phyloP scores from a whole-genome alignment of 1,140 invertebrate species.

The Spodoptera litura region DNA sequence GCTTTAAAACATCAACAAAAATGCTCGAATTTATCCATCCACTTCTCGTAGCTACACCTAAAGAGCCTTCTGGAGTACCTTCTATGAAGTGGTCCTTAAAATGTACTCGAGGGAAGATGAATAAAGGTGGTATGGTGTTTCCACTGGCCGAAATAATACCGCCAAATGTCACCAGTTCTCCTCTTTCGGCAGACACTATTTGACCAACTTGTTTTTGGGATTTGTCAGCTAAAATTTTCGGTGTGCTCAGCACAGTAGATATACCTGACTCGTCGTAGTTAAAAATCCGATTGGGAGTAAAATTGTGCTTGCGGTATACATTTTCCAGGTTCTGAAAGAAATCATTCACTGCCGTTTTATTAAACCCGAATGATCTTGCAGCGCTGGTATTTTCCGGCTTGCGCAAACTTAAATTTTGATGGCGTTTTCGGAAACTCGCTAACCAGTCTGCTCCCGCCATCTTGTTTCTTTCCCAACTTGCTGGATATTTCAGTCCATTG shows the following conservation, averaged over 20 bases:
- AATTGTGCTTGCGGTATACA: neutral
- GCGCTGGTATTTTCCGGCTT: conserved; percentile 31
- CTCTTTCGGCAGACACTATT: conserved; percentile 75
- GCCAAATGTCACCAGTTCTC: conserved; percentile 71
- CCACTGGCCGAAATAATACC: conserved; percentile 71
- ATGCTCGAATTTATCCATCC: conserved; percentile 80
- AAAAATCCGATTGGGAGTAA: conserved; percentile 7
- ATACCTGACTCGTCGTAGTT: conserved; percentile 15
- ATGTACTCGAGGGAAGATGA: conserved; percentile 69
- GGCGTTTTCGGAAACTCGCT: neutral
- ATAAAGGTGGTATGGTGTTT: conserved; percentile 71
- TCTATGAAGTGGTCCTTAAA: conserved; percentile 72
- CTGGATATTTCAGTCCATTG: conserved; percentile 15
- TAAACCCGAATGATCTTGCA: neutral
- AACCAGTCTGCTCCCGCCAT: neutral
- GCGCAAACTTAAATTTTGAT: conserved; percentile 25
- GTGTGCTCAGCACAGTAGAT: neutral
- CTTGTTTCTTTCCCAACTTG: conserved; percentile 21
- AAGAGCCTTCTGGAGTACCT: conserved; percentile 74
- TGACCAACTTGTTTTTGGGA: conserved; percentile 67
- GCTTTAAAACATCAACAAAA: neutral
- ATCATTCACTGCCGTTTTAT: conserved; percentile 11
- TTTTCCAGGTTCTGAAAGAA: neutral
- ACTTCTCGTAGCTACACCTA: conserved; percentile 71
- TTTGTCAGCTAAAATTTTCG: conserved; percentile 61